These are phyloP conservation scores for Hanleya hanleyi DNA, from an alignment of 2,888 invertebrate genomes.

Conservation along the genomic window DNA sequence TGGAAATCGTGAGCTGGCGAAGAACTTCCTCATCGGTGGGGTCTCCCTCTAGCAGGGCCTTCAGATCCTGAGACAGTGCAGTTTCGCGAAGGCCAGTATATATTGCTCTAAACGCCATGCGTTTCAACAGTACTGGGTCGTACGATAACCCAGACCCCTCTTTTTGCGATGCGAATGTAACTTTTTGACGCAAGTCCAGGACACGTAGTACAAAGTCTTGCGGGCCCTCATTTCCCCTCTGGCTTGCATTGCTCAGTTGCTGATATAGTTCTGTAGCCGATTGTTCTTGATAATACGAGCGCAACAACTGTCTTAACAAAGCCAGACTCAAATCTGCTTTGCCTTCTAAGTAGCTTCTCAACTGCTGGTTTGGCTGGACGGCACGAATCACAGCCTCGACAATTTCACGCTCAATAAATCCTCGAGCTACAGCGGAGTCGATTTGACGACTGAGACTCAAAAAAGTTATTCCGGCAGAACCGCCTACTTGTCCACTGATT, in stretches of 20 bases:
- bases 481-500: not conserved
- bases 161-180: not conserved
- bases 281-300: slow-evolving; percentile 6
- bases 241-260: not conserved
- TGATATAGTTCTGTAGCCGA: not conserved
- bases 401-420: not conserved
- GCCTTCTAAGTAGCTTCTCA: not conserved
- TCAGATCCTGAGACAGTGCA: not conserved
- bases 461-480: not conserved
- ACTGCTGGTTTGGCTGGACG: not conserved
- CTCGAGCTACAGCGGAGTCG: not conserved
- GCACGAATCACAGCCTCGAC: not conserved
- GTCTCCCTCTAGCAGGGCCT: not conserved
- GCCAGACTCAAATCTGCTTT: not conserved
- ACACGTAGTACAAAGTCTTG: not conserved
- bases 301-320: not conserved
- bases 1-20: not conserved
- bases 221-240: not conserved
- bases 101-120: not conserved
- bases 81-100: not conserved
- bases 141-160: not conserved
- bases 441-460: not conserved
- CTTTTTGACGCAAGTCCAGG: slow-evolving; percentile 1
- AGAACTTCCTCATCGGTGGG: not conserved
- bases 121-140: not conserved